Base-by-base conservation (phyloP, 2,888 invertebrate species). In the Tenthredo distinguenda region DNA sequence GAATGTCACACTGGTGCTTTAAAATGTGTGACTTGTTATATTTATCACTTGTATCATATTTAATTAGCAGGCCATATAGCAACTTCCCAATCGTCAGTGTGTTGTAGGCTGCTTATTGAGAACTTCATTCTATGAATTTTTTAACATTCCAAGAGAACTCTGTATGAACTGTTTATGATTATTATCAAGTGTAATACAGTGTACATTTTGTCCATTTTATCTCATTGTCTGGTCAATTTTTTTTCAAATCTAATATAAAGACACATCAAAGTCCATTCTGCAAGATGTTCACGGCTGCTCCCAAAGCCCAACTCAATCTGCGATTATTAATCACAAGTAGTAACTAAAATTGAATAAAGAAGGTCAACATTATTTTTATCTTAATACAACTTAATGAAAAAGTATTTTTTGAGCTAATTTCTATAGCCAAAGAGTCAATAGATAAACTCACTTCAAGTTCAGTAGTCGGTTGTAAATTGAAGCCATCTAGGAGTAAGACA, bases 231-330 rank as follows among this genome's bases (percentile, higher is more conserved):
- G 0, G 3, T 6, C 3, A 3, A 47, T 3, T 15, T 43, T 43
- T 43, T 43, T 62, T 26, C n/a, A 10, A 31, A 71, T 68, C 34
- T 83, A 47, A 43, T 68, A 26, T 31, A 18, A 37, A 68, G 26
- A 68, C 43, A 31, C 83, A 65, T 91, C 87, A 92, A 86, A 91
- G 88, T 83, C 94, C 94, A 88, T 96, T 96, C 93, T 96, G 96
- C 68, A 98, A 94, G 83, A 97, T 95, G 87, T 97, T 97, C 93
- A 98, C 98, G 1, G 98, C 98, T 86, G 98, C 97, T 71, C 99
- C 99, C 12, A 99, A 94, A 7, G 98, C 98, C 99, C 99, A 99
- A 85, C 98, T 98, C 40, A 99, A 96, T 94, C 99, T 99, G 92
- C 98, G 97, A 0, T 97, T 97, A 90, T 97, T 95, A 88, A 99